Conservation (phyloP, 1,140 invertebrate genomes). For the Doryteuthis pealeii region DNA sequence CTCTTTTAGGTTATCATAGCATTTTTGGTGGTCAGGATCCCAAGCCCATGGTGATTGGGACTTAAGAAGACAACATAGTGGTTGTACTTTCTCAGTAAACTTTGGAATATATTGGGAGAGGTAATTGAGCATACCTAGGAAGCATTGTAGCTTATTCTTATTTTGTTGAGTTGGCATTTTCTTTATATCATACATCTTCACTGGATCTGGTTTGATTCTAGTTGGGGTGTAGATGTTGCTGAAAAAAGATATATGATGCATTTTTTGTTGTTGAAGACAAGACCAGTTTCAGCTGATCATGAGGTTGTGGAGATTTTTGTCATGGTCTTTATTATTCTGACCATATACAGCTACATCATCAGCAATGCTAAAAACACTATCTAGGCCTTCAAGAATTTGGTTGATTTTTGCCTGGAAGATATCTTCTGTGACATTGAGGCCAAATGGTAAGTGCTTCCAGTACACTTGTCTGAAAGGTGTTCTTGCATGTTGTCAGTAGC, state of each 20-base stretch:
- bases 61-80: conserved; percentile 14
- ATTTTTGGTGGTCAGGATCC: no score
- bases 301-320: neutral
- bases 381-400: neutral
- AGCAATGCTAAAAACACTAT: neutral
- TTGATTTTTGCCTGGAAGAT: conserved; percentile 10
- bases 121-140: conserved; percentile 56
- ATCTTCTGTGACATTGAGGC: neutral
- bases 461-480: neutral
- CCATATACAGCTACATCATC: conserved; percentile 7
- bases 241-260: neutral
- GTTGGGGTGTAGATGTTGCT: conserved; percentile 31
- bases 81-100: conserved; percentile 25
- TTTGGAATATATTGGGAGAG: no score
- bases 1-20: no score
- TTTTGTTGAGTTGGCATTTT: conserved; percentile 21
- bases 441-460: neutral
- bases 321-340: neutral
- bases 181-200: conserved; percentile 30
- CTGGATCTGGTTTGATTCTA: conserved; percentile 53
- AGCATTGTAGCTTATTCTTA: conserved; percentile 27
- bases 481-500: neutral
- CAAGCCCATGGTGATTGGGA: neutral
- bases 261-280: neutral
- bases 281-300: neutral